Conservation (phyloP, 2,113 vertebrate species). For the Carassius auratus region DNA sequence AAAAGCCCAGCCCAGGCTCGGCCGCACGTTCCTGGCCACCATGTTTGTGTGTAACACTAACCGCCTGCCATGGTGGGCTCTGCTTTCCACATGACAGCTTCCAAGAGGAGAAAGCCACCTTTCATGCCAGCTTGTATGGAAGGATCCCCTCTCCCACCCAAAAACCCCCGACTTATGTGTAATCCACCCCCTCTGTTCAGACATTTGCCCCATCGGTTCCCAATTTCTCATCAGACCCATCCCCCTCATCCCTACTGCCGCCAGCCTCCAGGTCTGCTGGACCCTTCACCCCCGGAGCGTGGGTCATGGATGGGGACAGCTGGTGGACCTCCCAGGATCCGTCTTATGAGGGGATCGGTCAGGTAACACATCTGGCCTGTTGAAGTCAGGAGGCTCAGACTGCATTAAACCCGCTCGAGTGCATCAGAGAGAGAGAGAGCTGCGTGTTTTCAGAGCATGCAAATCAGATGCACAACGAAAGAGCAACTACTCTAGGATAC, state of each 20-base stretch:
- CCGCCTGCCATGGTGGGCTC: constrained; percentile 68
- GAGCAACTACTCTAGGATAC: background rate
- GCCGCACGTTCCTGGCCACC: constrained; percentile 45
- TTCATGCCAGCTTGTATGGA: constrained; percentile 67
- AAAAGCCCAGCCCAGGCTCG: constrained; percentile 25
- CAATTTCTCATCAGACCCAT: constrained; percentile 52
- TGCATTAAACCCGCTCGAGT: constrained; percentile 6
- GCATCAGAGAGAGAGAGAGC: background rate
- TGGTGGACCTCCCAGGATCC: constrained; percentile 78
- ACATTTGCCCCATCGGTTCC: constrained; percentile 57
- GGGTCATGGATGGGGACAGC: constrained; percentile 75
- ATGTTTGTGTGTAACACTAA: constrained; percentile 71
- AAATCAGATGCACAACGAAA: background rate
- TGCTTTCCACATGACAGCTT: constrained; percentile 76
- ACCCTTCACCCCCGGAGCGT: constrained; percentile 52
- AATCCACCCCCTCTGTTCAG: constrained; percentile 66
- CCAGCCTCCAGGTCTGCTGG: constrained; percentile 56
- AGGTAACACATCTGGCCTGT: constrained; percentile 81
- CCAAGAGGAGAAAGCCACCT: constrained; percentile 66
- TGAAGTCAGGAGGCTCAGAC: background rate
- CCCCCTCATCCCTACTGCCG: constrained; percentile 62
- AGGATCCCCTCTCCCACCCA: constrained; percentile 41
- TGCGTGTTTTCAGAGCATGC: background rate
- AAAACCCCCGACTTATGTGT: constrained; percentile 49
- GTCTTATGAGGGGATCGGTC: constrained; percentile 65